Base-by-base conservation (phyloP, 2,888 invertebrate species). In the Drosophila paramelanica region DNA sequence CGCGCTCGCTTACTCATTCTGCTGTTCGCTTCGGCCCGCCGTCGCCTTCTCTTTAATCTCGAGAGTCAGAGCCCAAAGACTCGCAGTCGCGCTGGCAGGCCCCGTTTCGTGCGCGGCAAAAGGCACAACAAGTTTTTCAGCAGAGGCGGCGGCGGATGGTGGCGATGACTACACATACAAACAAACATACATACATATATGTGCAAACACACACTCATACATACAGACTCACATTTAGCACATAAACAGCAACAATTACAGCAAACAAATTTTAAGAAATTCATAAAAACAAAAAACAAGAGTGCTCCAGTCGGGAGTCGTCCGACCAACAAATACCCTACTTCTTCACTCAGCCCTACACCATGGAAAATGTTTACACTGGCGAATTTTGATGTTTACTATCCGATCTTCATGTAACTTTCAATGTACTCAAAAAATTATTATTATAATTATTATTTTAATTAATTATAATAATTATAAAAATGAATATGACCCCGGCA, bases 51-150 rank as follows among this genome's bases (percentile, higher is more conserved):
- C 74, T 81, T 79, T 79, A 74, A 79, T 81, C 81, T 79, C 68
- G 74, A 71, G 80, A 70, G 81, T 72, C 73, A 77, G 73, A 87
- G 79, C 75, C 77, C 62, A 77, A 77, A 77, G 75, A 75, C 58
- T 77, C 73, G 45, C 67, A 52, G 65, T 51, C 79, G 67, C 56
- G 67, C 56, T 65, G 67, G 70, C 84, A 83, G 83, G 83, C 83
- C 83, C 83, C 89, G 83, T 84, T 87, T 77, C 83, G 61, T 20
- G 38, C 61, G 57, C 52, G 50, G 57, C 69, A 72, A 33, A 33
- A 33, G 72, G 77, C 89, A 85, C 88, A 82, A 88, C 88, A 89
- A 83, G 89, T 88, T 89, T 86, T 87, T 85, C 60, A 79, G 80
- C 80, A 56, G 82, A 39, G 66, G 58, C 70, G 62, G 64, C 67